Conservation (phyloP, 2,888 invertebrate genomes). For the Ethmia dodecea region DNA sequence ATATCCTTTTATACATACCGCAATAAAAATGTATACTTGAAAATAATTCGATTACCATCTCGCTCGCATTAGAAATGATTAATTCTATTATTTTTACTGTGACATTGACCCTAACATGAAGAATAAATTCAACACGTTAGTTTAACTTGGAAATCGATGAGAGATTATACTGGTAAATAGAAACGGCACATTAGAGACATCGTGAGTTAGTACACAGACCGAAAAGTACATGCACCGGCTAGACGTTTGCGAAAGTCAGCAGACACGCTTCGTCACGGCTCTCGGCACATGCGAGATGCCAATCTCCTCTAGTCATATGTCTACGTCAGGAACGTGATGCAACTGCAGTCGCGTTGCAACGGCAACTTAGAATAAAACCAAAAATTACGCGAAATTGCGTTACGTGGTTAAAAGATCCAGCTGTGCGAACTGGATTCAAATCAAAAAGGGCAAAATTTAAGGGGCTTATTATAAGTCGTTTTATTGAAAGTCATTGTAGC, state of each 20-base stretch:
- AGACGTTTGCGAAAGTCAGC: conserved; percentile 58
- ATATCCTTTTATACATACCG: no score
- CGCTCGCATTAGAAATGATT: no score
- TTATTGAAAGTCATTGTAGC: no score
- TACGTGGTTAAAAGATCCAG: no score
- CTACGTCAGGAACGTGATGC: conserved; percentile 52
- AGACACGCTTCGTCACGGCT: conserved; percentile 56
- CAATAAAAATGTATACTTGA: no score
- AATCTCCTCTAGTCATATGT: conserved; percentile 54
- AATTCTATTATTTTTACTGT: conserved; percentile 10
- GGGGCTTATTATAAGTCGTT: no score
- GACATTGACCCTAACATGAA: conserved; percentile 8
- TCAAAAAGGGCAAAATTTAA: no score
- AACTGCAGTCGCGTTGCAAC: conserved; percentile 46
- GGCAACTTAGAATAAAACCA: no score
- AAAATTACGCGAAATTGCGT: no score
- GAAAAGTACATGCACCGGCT: conserved; percentile 19
- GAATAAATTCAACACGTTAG: conserved; percentile 11
- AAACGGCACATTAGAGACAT: conserved; percentile 13
- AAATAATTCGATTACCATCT: no score
- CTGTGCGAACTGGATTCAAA: no score
- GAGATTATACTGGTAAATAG: conserved; percentile 13
- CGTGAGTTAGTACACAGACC: conserved; percentile 22
- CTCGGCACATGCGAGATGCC: conserved; percentile 44
- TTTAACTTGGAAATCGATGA: conserved; percentile 12